A percentile compares a stretch with the other conserved stretches of the same genome.
These are phyloP conservation scores for Nibea albiflora DNA, from an alignment of 2,113 vertebrate genomes.

Conservation along the genomic window DNA sequence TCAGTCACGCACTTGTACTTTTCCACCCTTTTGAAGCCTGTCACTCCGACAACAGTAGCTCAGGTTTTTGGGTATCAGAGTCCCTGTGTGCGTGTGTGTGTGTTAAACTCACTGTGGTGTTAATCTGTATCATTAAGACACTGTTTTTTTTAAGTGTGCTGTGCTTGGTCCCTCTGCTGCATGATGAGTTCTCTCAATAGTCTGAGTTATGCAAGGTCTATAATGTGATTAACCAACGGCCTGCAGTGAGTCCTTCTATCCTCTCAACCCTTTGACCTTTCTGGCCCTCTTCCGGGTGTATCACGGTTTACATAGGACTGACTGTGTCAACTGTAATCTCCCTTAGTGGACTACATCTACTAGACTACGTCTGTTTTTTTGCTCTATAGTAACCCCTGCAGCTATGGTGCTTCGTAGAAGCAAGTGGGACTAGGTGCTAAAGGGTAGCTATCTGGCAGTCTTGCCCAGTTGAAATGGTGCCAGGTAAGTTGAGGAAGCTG, in stretches of 20 bases:
- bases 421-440: conserved; percentile 25
- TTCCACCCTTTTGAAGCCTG: conserved; percentile 29
- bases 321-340: conserved; percentile 52
- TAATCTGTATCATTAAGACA: conserved; percentile 54
- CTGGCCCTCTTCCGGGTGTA: conserved; percentile 30
- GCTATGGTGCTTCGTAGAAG: conserved; percentile 61
- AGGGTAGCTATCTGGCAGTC: conserved; percentile 45
- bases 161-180: conserved; percentile 34
- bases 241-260: conserved; percentile 44
- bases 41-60: conserved; percentile 15
- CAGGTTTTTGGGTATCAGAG: conserved; percentile 47
- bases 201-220: conserved; percentile 40
- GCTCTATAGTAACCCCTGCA: conserved; percentile 50
- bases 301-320: conserved; percentile 39
- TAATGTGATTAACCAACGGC: conserved; percentile 66
- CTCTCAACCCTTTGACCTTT: conserved; percentile 47
- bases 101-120: conserved; percentile 25
- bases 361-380: conserved; percentile 45
- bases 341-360: conserved; percentile 16
- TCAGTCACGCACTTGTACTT: conserved; percentile 32
- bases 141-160: conserved; percentile 42
- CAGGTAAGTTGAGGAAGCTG: conserved; percentile 53
- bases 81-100: conserved; percentile 6
- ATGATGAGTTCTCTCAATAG: conserved; percentile 24
- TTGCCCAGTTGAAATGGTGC: conserved; percentile 42